Base-by-base conservation (phyloP, 2,888 invertebrate genomes). In the Synergus gifuensis region DNA sequence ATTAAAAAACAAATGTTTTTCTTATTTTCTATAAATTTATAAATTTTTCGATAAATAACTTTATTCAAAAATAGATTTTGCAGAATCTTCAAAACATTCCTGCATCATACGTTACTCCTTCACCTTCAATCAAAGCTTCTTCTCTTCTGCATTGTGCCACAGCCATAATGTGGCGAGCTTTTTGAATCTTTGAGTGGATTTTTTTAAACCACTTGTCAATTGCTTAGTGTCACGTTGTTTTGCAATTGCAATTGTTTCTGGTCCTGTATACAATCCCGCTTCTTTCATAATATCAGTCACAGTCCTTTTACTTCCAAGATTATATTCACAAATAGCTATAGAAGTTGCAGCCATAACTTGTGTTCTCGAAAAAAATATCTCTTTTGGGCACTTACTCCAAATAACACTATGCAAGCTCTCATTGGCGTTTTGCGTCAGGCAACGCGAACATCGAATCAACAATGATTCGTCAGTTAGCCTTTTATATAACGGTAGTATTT, bases 371-470 rank as follows among this genome's bases (percentile, higher is more conserved):
- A 22, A 1, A 22, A 22, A 22, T 22, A 22, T 49, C 66, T 81
- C 69, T 73, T 83, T 79, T 40, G 81, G 73, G 54, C 80, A 82
- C 14, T 63, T 79, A 78, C 54, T 80, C 79, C 81, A 83, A 54
- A 83, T 81, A 14, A 64, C 62, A 42, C 73, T 79, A 60, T 84
- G 84, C 42, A 82, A 63, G 60, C 78, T 79, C 22, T 82, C 81
- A 77, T 82, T 84, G 0, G 76, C 79, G 49, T 83, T 83, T 62
- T 81, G 80, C 2, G 82, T 82, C n/a, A 80, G 49, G 76, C 77
- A 82, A 2, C 63, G 64, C 18, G 69, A 69, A 78, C 81, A 82
- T 22, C 79, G 76, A 62, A n/a, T 60, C 18, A 83, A 62, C 42
- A 82, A 62, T 14, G 64, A 67, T n/a, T 79, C 67, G 9, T 80